Percentiles rank a stretch among this genome's conserved stretches.
These are phyloP conservation scores for Scolopax mira DNA, from an alignment of 2,113 vertebrate species.

Conservation along the genomic window DNA sequence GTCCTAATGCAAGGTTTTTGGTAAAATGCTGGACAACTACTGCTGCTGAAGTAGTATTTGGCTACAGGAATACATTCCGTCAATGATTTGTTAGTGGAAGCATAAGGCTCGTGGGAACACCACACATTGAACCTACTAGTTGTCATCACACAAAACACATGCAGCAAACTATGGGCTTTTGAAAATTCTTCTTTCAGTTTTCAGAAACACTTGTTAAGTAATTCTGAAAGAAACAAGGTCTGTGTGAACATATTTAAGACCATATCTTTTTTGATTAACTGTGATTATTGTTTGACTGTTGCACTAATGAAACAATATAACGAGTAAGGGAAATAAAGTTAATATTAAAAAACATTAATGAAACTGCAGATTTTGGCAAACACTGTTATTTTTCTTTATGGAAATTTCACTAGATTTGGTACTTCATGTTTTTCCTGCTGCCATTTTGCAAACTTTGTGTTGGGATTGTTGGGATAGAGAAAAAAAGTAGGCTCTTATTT, in stretches of 20 bases:
- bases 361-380: not conserved
- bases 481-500: not conserved
- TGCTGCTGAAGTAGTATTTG: not conserved
- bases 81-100: not conserved
- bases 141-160: not conserved
- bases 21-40: not conserved
- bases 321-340: not conserved
- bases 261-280: not conserved
- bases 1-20: accelerated
- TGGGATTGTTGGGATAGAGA: not conserved
- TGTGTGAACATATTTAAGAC: not conserved
- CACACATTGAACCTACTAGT: not conserved
- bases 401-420: not conserved
- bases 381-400: not conserved
- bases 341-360: not conserved
- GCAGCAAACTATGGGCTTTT: not conserved
- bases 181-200: not conserved
- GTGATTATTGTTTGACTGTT: not conserved
- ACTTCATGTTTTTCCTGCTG: not conserved
- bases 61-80: not conserved
- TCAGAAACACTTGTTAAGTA: not conserved
- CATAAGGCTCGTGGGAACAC: accelerated
- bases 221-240: not conserved
- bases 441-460: not conserved
- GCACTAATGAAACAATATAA: not conserved